Evolutionary conservation across 2,888 invertebrate species (phyloP).

Genomic region (Ceramica pisi): DNA sequence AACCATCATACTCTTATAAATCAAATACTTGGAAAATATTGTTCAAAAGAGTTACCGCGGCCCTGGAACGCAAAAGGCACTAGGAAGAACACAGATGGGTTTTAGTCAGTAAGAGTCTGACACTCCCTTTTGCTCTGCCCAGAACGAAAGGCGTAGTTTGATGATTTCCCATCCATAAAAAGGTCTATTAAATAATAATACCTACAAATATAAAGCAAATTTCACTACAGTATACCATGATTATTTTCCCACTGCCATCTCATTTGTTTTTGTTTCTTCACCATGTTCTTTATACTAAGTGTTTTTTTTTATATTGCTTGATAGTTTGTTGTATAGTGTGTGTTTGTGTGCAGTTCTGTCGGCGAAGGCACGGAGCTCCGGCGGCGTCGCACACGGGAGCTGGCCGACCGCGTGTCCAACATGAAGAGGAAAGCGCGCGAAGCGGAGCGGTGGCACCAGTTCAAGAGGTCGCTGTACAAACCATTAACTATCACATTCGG

Average conservation of each 20-base stretch:
- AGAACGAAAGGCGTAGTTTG: too few relatives aligned
- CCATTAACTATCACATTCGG: slow-evolving; percentile 94
- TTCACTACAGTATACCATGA: neutral
- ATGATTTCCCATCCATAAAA: too few relatives aligned
- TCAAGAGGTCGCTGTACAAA: slow-evolving; percentile 95
- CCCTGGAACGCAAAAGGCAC: too few relatives aligned
- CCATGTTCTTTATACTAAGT: neutral
- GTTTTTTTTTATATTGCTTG: too few relatives aligned
- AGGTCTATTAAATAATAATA: neutral
- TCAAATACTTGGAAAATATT: neutral
- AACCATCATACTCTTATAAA: neutral
- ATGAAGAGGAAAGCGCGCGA: slow-evolving; percentile 93
- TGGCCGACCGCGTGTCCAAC: slow-evolving; percentile 79
- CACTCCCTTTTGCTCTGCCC: too few relatives aligned
- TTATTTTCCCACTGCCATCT: neutral
- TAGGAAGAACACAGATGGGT: too few relatives aligned
- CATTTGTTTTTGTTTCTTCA: neutral
- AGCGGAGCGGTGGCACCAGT: slow-evolving; percentile 93
- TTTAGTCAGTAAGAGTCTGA: too few relatives aligned
- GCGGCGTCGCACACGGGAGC: slow-evolving; percentile 76
- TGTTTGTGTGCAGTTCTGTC: slow-evolving; percentile 49
- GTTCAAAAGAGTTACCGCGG: too few relatives aligned
- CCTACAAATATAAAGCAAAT: neutral
- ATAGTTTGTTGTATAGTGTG: neutral
- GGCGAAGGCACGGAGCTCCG: slow-evolving; percentile 71